phyloP scores from a whole-genome alignment of 1,140 invertebrate genomes.

The Periplaneta americana region DNA sequence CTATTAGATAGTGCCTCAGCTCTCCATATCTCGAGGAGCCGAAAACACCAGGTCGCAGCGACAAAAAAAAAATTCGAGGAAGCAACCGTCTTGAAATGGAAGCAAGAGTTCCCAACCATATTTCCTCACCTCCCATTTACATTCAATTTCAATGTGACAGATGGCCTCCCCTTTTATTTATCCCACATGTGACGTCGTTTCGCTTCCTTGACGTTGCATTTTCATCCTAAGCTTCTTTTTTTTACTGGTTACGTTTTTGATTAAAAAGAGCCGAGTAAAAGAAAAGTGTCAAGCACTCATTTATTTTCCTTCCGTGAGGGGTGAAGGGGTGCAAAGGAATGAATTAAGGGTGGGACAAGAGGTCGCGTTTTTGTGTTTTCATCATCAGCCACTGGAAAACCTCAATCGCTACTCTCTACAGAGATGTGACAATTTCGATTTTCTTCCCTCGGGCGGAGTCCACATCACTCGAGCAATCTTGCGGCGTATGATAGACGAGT shows the following conservation, averaged over 20 bases:
- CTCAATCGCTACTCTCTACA: neutral
- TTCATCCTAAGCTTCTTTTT: neutral
- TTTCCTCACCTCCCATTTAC: conserved; percentile 3
- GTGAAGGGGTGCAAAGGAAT: neutral
- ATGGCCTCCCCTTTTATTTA: conserved; percentile 7
- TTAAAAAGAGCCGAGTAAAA: conserved; percentile 1
- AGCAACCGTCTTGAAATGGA: neutral
- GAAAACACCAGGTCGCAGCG: neutral
- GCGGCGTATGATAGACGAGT: too few species aligned
- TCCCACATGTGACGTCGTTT: conserved; percentile 1
- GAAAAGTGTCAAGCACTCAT: conserved; percentile 6
- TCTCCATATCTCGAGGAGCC: too few species aligned
- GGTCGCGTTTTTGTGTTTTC: neutral
- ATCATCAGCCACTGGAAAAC: neutral
- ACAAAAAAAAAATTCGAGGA: neutral
- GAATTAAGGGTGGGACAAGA: conserved; percentile 2
- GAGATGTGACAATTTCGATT: neutral
- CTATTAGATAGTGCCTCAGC: neutral
- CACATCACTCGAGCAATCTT: neutral
- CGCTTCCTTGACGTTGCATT: neutral
- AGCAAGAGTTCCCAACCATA: neutral
- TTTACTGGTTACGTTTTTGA: conserved; percentile 1
- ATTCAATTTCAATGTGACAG: conserved; percentile 10
- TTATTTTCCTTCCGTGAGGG: neutral
- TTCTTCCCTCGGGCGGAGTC: too few species aligned